Evolutionary conservation across 2,113 vertebrate genomes (phyloP), one percentile per base, ranked within the genome.

Genomic region (Sphyrna mokarran): DNA sequence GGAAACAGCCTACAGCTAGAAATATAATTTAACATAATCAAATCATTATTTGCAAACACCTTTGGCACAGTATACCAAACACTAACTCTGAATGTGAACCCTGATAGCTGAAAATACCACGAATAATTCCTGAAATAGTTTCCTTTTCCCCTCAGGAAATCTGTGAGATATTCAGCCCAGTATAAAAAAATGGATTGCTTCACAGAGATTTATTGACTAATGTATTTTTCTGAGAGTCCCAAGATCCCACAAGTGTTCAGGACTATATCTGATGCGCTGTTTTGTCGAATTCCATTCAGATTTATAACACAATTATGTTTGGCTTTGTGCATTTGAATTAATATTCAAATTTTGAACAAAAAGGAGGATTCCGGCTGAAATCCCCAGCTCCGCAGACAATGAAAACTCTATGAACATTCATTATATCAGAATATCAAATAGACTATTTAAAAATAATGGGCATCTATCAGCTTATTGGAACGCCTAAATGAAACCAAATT

Each of bases 51-150:
- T 69, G 20, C 66, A 70, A 94, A 43, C n/a, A 66, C n/a, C 37
- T 13, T 43, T 94, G n/a, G n/a, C 43, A 18, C 9, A 40, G 20
- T 69, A 70, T 40, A 94, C n/a, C n/a, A 69, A 69, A 22, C 22
- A 68, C 66, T 23, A 69, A 26, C 9, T 5, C 91, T 43, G n/a
- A 26, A n/a, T 43, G 1, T 66, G 23, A 68, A 93, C 66, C 66
- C 66, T 68, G 63, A 94, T 68, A 37, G 33, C 90, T 94, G 37
- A 70, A 70, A 70, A 94, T 43, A 94, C n/a, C 66, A 94, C 70
- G 91, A 94, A 94, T 94, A 43, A 94, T 94, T 94, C 91, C 68
- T 94, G 63, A 94, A 94, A 94, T n/a, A 70, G 66, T 37, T 94
- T 90, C n/a, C 8, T 91, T 94, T 22, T 80, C 76, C 90, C 66